These are phyloP conservation scores for Istiophorus platypterus DNA, from an alignment of 2,113 vertebrate species.

Conservation along the genomic window DNA sequence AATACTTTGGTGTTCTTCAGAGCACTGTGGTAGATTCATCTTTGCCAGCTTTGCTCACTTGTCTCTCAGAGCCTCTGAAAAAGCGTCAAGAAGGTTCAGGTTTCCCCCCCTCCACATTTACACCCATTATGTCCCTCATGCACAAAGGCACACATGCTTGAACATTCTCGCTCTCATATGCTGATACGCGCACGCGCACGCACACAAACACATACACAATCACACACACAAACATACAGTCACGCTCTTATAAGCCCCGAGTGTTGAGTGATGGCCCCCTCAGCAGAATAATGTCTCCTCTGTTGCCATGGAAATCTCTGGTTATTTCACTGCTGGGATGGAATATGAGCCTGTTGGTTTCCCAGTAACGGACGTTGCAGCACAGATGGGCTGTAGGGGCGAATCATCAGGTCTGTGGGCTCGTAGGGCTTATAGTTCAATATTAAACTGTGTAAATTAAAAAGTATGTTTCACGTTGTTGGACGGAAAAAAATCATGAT, in stretches of 20 bases:
- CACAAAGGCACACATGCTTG: conserved; percentile 57
- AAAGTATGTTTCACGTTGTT: not conserved
- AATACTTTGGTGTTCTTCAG: not conserved
- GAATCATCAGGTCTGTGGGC: not conserved
- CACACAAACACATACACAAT: conserved; percentile 48
- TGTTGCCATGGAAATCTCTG: conserved; percentile 66
- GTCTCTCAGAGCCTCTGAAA: conserved; percentile 49
- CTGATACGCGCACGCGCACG: conserved; percentile 50
- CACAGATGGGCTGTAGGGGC: not conserved
- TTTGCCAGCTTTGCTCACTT: not conserved
- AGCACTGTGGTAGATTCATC: not conserved
- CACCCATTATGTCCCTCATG: conserved; percentile 48
- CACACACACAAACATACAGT: conserved; percentile 43
- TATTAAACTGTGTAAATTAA: no score
- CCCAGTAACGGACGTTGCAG: conserved; percentile 16
- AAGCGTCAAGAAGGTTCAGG: conserved; percentile 61
- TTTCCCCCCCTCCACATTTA: conserved; percentile 61
- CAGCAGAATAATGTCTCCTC: conserved; percentile 67
- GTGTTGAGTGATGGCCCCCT: conserved; percentile 71
- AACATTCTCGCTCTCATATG: conserved; percentile 49
- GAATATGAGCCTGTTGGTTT: conserved; percentile 59
- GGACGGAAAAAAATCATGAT: no score
- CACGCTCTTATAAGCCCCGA: conserved; percentile 55
- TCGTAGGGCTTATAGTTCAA: not conserved
- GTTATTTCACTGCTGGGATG: conserved; percentile 58